Percentiles rank a stretch among this genome's conserved stretches.
phyloP scores from a whole-genome alignment of 2,888 invertebrate genomes.

The Apomyelois bistriatella region DNA sequence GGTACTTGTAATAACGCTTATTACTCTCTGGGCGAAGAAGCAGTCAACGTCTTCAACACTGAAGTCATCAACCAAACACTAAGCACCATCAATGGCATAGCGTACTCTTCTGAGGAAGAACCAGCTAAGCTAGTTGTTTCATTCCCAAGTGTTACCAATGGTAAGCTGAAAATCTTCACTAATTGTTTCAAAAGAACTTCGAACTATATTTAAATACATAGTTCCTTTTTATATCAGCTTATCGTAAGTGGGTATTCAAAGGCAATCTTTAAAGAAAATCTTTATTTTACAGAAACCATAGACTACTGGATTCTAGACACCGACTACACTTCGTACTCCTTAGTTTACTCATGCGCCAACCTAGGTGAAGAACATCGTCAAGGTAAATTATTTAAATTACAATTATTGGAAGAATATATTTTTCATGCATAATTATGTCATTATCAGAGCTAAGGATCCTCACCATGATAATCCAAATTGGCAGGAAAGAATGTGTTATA shows the following conservation, averaged over 20 bases:
- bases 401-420: not conserved
- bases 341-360: constrained; percentile 81
- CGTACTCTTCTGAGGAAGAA: constrained; percentile 63
- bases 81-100: constrained; percentile 34
- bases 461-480: no score
- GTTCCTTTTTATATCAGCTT: no score
- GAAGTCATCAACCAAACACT: constrained; percentile 39
- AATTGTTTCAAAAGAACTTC: not conserved
- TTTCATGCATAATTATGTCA: constrained; percentile 21
- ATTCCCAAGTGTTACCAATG: constrained; percentile 68
- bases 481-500: no score
- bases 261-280: not conserved
- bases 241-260: no score
- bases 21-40: constrained; percentile 28
- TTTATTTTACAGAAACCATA: constrained; percentile 24
- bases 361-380: constrained; percentile 34
- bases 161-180: not conserved
- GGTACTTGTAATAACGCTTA: constrained; percentile 45
- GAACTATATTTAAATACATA: not conserved
- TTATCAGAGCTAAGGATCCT: no score
- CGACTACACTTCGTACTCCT: constrained; percentile 79
- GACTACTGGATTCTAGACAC: constrained; percentile 59
- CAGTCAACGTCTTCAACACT: constrained; percentile 29
- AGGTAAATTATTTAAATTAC: constrained; percentile 21
- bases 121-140: constrained; percentile 81